Evolutionary conservation across 2,888 invertebrate genomes (phyloP).

Genomic region (Clanis bilineata): DNA sequence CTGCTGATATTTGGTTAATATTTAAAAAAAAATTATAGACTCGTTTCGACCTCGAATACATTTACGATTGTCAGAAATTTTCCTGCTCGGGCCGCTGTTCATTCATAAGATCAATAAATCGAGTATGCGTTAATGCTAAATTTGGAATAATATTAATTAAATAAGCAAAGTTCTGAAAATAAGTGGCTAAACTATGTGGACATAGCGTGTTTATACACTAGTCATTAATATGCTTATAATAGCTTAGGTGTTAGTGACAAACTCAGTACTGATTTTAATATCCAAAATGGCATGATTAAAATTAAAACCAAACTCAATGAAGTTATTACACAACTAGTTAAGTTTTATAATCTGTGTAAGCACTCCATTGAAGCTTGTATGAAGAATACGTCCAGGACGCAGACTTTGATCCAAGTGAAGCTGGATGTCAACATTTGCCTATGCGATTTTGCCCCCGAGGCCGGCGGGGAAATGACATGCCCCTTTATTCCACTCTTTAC

Average conservation of each 20-base stretch:
- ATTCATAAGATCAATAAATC: background rate
- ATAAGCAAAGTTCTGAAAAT: background rate
- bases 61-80: too few species aligned
- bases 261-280: too few species aligned
- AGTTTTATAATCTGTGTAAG: constrained; percentile 9
- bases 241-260: too few species aligned
- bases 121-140: background rate
- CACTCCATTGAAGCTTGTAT: constrained; percentile 5
- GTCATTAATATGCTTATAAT: too few species aligned
- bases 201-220: too few species aligned
- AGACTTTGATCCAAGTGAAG: constrained; percentile 47
- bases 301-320: background rate
- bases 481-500: constrained; percentile 53
- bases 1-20: too few species aligned
- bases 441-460: constrained; percentile 58
- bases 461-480: constrained; percentile 65
- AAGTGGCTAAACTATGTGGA: too few species aligned
- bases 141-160: background rate
- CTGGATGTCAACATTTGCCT: constrained; percentile 73
- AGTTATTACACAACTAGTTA: background rate
- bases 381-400: constrained; percentile 8
- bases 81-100: too few species aligned
- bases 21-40: too few species aligned
- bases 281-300: too few species aligned
- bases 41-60: too few species aligned